A percentile compares a stretch with the other conserved stretches of the same genome.
Evolutionary conservation across 2,888 invertebrate species (phyloP).

Genomic region (Deilephila elpenor): DNA sequence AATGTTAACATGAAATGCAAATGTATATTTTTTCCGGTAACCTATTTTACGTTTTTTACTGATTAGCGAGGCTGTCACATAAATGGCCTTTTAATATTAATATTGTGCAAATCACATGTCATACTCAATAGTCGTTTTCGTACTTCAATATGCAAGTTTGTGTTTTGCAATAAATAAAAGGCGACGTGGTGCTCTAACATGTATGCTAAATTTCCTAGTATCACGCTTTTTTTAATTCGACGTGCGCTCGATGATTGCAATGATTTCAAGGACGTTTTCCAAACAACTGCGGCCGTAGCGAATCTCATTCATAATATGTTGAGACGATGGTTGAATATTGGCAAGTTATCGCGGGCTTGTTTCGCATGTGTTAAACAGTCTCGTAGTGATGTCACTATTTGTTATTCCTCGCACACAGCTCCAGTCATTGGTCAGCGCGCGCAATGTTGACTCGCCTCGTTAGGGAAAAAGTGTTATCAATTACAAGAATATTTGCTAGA

Average conservation of each 20-base stretch:
- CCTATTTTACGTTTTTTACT: neutral
- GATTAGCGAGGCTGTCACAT: conserved; percentile 15
- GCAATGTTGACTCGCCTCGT: conserved; percentile 67
- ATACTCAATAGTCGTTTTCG: neutral
- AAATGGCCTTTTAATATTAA: neutral
- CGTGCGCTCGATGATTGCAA: conserved; percentile 23
- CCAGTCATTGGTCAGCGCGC: conserved; percentile 60
- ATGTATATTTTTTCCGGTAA: conserved; percentile 17
- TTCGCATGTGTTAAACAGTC: conserved; percentile 55
- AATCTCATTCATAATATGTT: conserved; percentile 55
- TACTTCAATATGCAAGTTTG: neutral
- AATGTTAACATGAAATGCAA: conserved; percentile 1
- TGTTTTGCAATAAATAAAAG: conserved; percentile 1
- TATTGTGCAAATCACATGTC: neutral
- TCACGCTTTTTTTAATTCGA: neutral
- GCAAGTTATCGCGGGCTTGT: conserved; percentile 43
- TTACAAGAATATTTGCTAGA: conserved; percentile 32
- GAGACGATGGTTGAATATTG: conserved; percentile 48
- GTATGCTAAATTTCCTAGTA: neutral
- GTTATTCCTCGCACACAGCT: conserved; percentile 70
- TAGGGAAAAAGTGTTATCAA: conserved; percentile 59
- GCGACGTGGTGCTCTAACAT: neutral
- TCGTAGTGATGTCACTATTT: conserved; percentile 78
- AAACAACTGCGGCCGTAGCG: conserved; percentile 45
- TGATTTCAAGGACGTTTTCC: conserved; percentile 62